Conservation (phyloP, 2,888 invertebrate species). For the Criorhina ranunculi region DNA sequence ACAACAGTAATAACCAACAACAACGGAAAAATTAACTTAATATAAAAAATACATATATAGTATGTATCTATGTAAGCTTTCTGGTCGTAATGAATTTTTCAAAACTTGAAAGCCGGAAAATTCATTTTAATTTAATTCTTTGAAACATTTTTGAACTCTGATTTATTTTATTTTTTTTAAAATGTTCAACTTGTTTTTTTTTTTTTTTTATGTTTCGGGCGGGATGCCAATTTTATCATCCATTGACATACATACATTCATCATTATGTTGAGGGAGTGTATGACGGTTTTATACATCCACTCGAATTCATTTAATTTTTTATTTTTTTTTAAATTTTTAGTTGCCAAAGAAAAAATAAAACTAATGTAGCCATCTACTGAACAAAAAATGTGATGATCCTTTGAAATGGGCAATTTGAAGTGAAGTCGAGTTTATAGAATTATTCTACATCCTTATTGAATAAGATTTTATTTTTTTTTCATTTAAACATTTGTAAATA, state of each 20-base stretch:
- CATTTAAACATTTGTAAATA: no score
- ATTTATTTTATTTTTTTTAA: constrained; percentile 49
- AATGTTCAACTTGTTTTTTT: background rate
- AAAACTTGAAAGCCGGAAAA: constrained; percentile 76
- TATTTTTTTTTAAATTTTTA: background rate
- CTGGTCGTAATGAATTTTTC: constrained; percentile 75
- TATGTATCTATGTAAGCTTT: constrained; percentile 66
- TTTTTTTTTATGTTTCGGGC: constrained; percentile 21
- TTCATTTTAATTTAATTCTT: constrained; percentile 76
- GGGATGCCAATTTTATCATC: constrained; percentile 47
- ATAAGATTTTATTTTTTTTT: background rate
- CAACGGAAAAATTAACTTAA: constrained; percentile 68
- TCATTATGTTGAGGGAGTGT: constrained; percentile 4
- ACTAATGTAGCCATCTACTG: constrained; percentile 38
- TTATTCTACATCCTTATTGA: constrained; percentile 9
- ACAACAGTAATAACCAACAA: constrained; percentile 58
- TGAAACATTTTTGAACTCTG: constrained; percentile 69
- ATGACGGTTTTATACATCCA: constrained; percentile 39
- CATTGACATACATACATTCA: constrained; percentile 19
- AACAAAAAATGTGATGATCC: constrained; percentile 10
- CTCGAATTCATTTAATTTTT: constrained; percentile 56
- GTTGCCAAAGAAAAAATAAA: constrained; percentile 36
- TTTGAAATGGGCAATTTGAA: constrained; percentile 15
- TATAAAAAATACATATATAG: no score
- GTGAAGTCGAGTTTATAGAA: background rate